Conservation (phyloP, 2,888 invertebrate genomes). For the Philereme transversata region DNA sequence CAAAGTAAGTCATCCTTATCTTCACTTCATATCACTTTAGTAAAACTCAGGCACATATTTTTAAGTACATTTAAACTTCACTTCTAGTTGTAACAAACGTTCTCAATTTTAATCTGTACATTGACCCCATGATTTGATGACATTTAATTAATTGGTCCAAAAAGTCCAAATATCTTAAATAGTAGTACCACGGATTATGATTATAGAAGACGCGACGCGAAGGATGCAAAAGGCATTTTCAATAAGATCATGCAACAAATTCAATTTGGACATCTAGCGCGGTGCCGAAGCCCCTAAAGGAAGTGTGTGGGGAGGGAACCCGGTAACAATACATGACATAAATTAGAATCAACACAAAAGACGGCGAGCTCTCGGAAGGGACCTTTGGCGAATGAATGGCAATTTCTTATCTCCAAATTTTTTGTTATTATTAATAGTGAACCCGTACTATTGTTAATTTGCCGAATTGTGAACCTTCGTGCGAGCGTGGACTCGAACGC, state of each 20-base stretch:
- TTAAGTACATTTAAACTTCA: conserved; percentile 40
- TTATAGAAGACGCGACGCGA: conserved; percentile 37
- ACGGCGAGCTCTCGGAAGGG: conserved; percentile 77
- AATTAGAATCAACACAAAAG: conserved; percentile 83
- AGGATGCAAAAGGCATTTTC: conserved; percentile 62
- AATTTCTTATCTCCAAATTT: conserved; percentile 78
- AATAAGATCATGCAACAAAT: conserved; percentile 76
- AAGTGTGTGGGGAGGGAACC: conserved; percentile 77
- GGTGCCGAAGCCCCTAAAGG: conserved; percentile 71
- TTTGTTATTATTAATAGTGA: conserved; percentile 76
- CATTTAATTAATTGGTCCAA: conserved; percentile 42
- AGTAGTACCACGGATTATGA: conserved; percentile 40
- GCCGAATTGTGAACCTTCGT: conserved; percentile 63
- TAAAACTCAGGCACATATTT: conserved; percentile 40
- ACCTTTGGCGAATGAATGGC: conserved; percentile 78
- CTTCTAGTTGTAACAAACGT: conserved; percentile 44
- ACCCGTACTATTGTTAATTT: conserved; percentile 72
- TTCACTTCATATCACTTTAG: conserved; percentile 39
- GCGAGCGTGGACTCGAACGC: conserved; percentile 49
- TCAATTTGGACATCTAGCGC: conserved; percentile 64
- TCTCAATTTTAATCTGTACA: conserved; percentile 47
- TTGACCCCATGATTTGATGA: conserved; percentile 55
- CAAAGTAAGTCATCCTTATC: conserved; percentile 62
- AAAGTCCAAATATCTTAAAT: conserved; percentile 36
- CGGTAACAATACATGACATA: conserved; percentile 78